These are phyloP conservation scores for Daphoenositta chrysoptera DNA, from an alignment of 2,113 vertebrate species.

Conservation along the genomic window DNA sequence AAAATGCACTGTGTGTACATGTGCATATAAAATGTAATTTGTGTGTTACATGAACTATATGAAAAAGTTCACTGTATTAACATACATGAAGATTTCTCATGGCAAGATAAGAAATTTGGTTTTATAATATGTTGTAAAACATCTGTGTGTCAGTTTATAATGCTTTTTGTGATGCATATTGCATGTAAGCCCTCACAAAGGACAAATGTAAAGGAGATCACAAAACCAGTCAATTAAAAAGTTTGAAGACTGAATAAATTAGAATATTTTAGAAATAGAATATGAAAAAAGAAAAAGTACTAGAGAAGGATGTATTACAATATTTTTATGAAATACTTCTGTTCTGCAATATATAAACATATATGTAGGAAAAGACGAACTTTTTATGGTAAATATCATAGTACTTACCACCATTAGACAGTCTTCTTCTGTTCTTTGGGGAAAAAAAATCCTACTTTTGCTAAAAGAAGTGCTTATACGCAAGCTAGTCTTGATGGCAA, in stretches of 20 bases:
- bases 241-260: neutral
- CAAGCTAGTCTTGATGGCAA: neutral
- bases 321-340: neutral
- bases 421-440: neutral
- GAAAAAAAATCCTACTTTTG: neutral
- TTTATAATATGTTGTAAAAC: neutral
- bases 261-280: neutral
- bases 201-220: neutral
- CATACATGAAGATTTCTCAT: rapidly evolving
- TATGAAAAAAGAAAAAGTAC: neutral
- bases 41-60: neutral
- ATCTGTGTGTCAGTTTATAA: neutral
- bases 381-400: neutral
- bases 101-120: neutral
- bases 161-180: neutral
- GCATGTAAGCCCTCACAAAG: neutral
- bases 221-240: neutral
- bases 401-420: neutral
- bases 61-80: neutral
- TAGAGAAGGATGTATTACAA: neutral
- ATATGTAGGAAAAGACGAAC: neutral
- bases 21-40: neutral
- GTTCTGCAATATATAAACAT: neutral
- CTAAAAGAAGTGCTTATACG: neutral
- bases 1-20: neutral